Base-by-base conservation (phyloP, 2,888 invertebrate genomes). In the Drosophila pegasa region DNA sequence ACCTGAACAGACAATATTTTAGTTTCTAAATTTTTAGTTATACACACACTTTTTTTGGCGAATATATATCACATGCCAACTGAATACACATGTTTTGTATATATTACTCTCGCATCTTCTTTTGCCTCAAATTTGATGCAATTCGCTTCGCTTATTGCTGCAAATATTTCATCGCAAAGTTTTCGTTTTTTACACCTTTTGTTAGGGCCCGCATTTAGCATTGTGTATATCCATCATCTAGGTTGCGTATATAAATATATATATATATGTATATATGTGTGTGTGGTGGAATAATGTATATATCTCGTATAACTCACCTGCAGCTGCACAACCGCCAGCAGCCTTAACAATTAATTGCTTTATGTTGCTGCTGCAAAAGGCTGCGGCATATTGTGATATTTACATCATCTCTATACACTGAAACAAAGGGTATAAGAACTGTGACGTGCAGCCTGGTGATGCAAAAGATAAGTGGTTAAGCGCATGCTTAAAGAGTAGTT, bases 331-430 rank as follows among this genome's bases (percentile, higher is more conserved):
- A 75, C 33, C 57, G 62, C 71, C 58, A 58, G 58, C 50, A 69
- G 79, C 75, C 60, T 79, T 58, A 66, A 67, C 70, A 81, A 78
- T 78, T 81, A 78, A 78, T 78, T 81, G 82, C 64, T 70, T 65
- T 69, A 78, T 68, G 69, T 45, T 58, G 50, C 74, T 40, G 66
- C 43, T 57, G 55, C 37, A 57, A 67, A 67, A 59, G 52, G 58
- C 60, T 64, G 73, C 52, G 63, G 63, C 61, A 71, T 64, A 51
- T 62, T 61, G 47, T 41, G 60, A 63, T 58, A 70, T 70, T 64
- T 64, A 74, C 54, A 55, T 54, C 51, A 50, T 60, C 37, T 63
- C 59, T 54, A 50, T 70, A 59, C 70, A 22, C 57, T 69, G 35
- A 45, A 56, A 33, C 47, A 37, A 41, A 9, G 27, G 10, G 33